Conservation (phyloP, 2,888 invertebrate species). For the Drosophila basisetae region DNA sequence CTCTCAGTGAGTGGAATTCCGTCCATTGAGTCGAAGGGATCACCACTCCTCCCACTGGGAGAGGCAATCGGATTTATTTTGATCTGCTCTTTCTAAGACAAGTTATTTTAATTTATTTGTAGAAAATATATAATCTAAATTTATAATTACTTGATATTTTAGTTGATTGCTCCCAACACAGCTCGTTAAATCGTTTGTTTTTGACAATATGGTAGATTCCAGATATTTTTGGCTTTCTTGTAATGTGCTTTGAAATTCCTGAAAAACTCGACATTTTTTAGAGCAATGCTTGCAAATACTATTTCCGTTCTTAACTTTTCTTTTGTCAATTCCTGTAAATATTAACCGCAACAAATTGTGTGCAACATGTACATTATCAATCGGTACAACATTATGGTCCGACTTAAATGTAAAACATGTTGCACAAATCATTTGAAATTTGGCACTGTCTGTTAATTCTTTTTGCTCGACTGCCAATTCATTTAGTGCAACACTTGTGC, state of each 20-base stretch:
- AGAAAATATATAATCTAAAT: not conserved
- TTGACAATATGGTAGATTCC: constrained; percentile 22
- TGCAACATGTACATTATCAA: not conserved
- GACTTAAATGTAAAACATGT: constrained; percentile 41
- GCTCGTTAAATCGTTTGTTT: not conserved
- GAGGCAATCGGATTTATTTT: not conserved
- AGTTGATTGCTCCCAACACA: not conserved
- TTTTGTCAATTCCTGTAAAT: constrained; percentile 12
- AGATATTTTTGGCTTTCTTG: constrained; percentile 38
- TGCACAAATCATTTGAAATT: constrained; percentile 29
- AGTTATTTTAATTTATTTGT: not conserved
- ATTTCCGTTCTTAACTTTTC: not conserved
- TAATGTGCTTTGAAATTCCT: constrained; percentile 29
- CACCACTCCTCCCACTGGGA: not conserved
- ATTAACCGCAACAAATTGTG: constrained; percentile 30
- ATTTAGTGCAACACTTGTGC: constrained; percentile 24
- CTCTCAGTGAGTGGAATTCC: not conserved
- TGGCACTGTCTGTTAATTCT: not conserved
- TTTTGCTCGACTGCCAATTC: constrained; percentile 23
- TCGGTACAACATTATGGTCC: not conserved
- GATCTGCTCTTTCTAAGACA: not conserved
- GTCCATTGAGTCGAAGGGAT: not conserved
- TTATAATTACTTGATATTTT: constrained; percentile 9
- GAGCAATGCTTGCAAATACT: constrained; percentile 37
- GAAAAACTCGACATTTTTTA: constrained; percentile 36